phyloP scores from a whole-genome alignment of 1,140 invertebrate species.

The Zaprionus ornatus region DNA sequence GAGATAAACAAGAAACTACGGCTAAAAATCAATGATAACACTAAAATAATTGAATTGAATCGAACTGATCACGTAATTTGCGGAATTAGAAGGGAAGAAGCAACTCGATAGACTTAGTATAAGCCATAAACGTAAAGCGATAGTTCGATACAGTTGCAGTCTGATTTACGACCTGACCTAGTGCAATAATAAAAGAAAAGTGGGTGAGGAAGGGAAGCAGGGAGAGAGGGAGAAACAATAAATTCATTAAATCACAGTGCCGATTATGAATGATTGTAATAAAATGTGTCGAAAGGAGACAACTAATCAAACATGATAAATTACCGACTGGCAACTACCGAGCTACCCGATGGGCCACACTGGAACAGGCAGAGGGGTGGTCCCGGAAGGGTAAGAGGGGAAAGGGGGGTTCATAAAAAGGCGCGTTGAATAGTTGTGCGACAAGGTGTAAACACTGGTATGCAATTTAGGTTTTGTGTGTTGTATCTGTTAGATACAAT shows the following conservation, averaged over 20 bases:
- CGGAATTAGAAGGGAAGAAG: not conserved
- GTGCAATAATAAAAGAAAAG: conserved; percentile 54
- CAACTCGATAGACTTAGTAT: not conserved
- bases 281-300: conserved; percentile 70
- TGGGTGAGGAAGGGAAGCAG: not conserved
- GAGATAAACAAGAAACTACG: not conserved
- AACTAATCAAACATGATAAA: conserved; percentile 81
- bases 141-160: conserved; percentile 24
- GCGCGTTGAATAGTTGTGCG: conserved; percentile 31
- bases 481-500: conserved; percentile 75
- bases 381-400: not conserved
- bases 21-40: not conserved
- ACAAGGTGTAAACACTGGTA: conserved; percentile 78
- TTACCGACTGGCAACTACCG: conserved; percentile 49
- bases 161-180: conserved; percentile 77
- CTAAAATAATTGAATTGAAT: not conserved
- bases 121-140: not conserved
- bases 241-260: conserved; percentile 69
- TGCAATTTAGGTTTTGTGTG: conserved; percentile 71
- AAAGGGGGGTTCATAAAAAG: conserved; percentile 23
- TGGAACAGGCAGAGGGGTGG: conserved; percentile 4
- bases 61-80: not conserved
- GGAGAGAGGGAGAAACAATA: conserved; percentile 46
- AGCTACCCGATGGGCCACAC: conserved; percentile 17
- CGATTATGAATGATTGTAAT: conserved; percentile 80